Base-by-base conservation (phyloP, 2,888 invertebrate species). In the Melinaea marsaeus region DNA sequence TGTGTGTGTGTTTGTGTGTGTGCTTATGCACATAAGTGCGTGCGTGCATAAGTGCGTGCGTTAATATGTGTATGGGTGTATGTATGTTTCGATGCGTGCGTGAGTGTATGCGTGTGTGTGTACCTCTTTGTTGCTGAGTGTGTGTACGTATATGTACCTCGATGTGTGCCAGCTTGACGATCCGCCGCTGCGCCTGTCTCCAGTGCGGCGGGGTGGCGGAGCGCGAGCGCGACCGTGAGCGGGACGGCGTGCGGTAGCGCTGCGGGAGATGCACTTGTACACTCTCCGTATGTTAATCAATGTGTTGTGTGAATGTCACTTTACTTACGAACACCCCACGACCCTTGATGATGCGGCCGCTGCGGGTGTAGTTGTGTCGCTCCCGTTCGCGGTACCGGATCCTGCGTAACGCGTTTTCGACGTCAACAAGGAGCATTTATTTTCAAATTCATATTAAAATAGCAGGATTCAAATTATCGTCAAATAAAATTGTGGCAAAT, bases 171-270 rank as follows among this genome's bases (percentile, higher is more conserved):
- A 96, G 88, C 80, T 96, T 96, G 69, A 97, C 95, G 58, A 96
- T 95, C 60, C 96, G 92, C 33, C 95, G 93, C 81, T 97, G 96
- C 66, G 97, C 97, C 76, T 96, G 95, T 54, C 95, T 94, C 98
- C 98, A 98, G 85, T 98, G 98, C 6, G 98, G 96, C 9, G 98
- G 98, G 1, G 98, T 98, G 37, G 93, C 94, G 75, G 98, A 98
- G 61, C 97, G 93, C 0, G 96, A 96, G 0, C 97, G 94, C 65
- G 96, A 96, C 13, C 95, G 92, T 65, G 96, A 96, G 13, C 95
- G 92, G 0, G 96, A 96, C 48, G 96, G 96, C 0, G 97, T 97
- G 70, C 96, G 94, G 84, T 96, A 97, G 58, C 97, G 94, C 96
- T 97, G 79, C 48, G 42, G 42, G 42, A 9, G 7, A 42, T 9